Conservation (phyloP, 1,140 invertebrate species). For the Chrysomallon squamiferum region DNA sequence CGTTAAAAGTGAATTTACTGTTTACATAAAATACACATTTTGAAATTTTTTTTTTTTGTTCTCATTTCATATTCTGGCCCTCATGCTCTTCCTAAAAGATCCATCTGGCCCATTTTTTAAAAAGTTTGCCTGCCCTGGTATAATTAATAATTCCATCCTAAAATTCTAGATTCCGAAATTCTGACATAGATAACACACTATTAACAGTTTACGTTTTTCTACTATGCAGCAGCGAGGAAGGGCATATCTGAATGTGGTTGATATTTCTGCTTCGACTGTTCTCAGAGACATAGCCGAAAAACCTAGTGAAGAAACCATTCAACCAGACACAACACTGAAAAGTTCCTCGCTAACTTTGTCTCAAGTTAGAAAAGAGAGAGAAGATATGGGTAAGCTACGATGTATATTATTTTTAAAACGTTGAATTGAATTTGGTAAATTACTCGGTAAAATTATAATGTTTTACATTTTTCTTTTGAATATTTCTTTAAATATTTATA, state of each 20-base stretch:
- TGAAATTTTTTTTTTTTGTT: too few relatives aligned
- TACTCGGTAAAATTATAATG: not conserved
- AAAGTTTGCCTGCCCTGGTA: too few relatives aligned
- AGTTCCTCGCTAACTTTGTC: not conserved
- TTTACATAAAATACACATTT: too few relatives aligned
- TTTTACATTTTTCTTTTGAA: not conserved
- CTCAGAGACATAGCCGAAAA: conserved; percentile 44
- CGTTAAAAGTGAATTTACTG: too few relatives aligned
- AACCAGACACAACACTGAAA: not conserved
- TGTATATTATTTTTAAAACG: not conserved
- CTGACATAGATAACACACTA: too few relatives aligned
- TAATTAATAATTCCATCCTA: too few relatives aligned
- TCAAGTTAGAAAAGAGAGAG: not conserved
- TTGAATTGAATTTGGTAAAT: not conserved
- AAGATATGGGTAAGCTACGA: not conserved
- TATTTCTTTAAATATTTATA: too few relatives aligned
- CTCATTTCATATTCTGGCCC: too few relatives aligned
- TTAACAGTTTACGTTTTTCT: too few relatives aligned
- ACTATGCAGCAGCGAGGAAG: conserved; percentile 30
- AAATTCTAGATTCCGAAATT: too few relatives aligned
- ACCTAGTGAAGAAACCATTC: conserved; percentile 4
- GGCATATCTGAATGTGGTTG: conserved; percentile 57
- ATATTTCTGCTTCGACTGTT: conserved; percentile 49
- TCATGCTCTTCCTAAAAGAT: too few relatives aligned
- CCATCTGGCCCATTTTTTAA: too few relatives aligned